A percentile compares a stretch with the other conserved stretches of the same genome.
Evolutionary conservation across 2,888 invertebrate species (phyloP).

Genomic region (Diogma glabrata): DNA sequence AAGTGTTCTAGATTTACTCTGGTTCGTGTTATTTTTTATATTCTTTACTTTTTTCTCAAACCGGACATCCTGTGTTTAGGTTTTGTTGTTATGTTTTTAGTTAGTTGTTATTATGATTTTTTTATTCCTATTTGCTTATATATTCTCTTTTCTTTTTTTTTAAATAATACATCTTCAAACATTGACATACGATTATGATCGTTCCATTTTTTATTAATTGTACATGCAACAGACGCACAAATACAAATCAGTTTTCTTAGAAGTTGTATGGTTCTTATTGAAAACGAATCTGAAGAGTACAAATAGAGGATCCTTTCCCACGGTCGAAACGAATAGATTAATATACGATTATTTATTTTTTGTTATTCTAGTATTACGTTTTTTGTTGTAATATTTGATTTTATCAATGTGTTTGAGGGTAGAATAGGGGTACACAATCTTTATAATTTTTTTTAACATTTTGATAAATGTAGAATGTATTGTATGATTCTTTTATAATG

Average conservation of each 20-base stretch:
- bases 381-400: too few relatives aligned
- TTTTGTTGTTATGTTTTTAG: not conserved
- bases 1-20: slow-evolving; percentile 18
- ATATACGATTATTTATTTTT: too few relatives aligned
- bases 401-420: too few relatives aligned
- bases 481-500: too few relatives aligned
- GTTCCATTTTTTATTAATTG: too few relatives aligned
- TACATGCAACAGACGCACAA: slow-evolving; percentile 5
- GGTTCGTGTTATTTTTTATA: slow-evolving; percentile 15
- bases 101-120: slow-evolving; percentile 5
- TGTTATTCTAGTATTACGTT: too few relatives aligned
- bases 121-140: not conserved
- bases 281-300: slow-evolving; percentile 2
- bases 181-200: slow-evolving; percentile 8
- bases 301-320: slow-evolving; percentile 8
- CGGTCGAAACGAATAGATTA: slow-evolving; percentile 3
- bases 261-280: too few relatives aligned
- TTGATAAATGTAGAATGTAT: too few relatives aligned
- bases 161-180: too few relatives aligned
- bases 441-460: too few relatives aligned
- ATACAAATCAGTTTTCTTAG: not conserved
- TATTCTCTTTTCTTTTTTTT: slow-evolving; percentile 6
- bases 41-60: too few relatives aligned
- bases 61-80: slow-evolving; percentile 16
- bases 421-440: too few relatives aligned